A percentile compares a stretch with the other conserved stretches of the same genome.
phyloP scores from a whole-genome alignment of 2,888 invertebrate species.

The Cancer borealis region DNA sequence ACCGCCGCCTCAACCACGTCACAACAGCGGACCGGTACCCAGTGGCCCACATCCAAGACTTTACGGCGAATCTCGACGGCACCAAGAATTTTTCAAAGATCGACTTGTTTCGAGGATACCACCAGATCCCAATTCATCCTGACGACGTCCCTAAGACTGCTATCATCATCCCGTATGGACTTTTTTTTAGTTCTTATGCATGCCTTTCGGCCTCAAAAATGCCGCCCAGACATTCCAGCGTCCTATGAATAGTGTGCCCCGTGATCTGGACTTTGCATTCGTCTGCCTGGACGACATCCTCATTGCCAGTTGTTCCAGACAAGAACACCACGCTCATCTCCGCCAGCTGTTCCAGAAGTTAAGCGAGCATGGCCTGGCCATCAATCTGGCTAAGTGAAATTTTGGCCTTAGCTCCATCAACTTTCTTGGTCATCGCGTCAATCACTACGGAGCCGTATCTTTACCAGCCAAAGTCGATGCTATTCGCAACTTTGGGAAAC shows the following conservation, averaged over 20 bases:
- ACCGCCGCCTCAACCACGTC: not conserved
- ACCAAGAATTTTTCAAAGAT: not conserved
- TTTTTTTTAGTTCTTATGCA: conserved; percentile 49
- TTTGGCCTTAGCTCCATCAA: conserved; percentile 26
- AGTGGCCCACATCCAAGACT: not conserved
- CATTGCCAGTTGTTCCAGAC: not conserved
- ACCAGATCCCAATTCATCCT: too few relatives aligned
- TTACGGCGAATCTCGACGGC: not conserved
- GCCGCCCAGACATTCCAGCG: not conserved
- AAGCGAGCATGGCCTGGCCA: not conserved
- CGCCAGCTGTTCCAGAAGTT: too few relatives aligned
- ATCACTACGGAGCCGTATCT: not conserved
- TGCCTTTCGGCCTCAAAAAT: conserved; percentile 34
- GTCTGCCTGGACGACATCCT: conserved; percentile 48
- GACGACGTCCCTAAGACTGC: conserved; percentile 34
- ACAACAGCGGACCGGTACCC: conserved; percentile 3
- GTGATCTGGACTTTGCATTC: not conserved
- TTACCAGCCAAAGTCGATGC: conserved; percentile 24
- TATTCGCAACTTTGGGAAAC: not conserved
- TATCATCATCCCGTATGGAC: conserved; percentile 56
- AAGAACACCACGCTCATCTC: too few relatives aligned
- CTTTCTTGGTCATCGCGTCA: not conserved
- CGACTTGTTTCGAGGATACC: conserved; percentile 28
- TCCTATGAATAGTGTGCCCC: not conserved
- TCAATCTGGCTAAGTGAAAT: conserved; percentile 47